Percentiles rank a stretch among this genome's conserved stretches.
phyloP scores from a whole-genome alignment of 2,888 invertebrate genomes.

The Ceraclea dissimilis region DNA sequence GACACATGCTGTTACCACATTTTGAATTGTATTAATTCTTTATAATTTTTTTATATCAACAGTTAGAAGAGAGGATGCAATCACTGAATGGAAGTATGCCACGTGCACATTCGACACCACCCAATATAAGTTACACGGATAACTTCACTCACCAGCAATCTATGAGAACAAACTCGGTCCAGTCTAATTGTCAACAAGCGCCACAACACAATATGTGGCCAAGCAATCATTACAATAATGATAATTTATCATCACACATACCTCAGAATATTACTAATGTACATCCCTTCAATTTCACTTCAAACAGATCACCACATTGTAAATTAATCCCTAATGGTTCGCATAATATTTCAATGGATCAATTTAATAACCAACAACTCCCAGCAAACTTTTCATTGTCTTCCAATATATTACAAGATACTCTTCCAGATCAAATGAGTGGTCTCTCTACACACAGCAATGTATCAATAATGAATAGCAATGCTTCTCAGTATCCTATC shows the following conservation, averaged over 20 bases:
- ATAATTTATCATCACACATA: conserved; percentile 19
- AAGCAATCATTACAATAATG: conserved; percentile 12
- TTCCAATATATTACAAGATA: conserved; percentile 18
- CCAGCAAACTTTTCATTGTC: conserved; percentile 29
- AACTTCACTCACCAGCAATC: conserved; percentile 1
- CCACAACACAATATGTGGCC: conserved; percentile 1
- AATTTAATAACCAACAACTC: conserved; percentile 23
- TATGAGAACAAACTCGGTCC: conserved; percentile 16
- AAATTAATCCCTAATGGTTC: conserved; percentile 16
- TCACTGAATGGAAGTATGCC: conserved; percentile 24
- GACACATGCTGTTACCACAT: conserved; percentile 2
- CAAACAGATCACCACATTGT: neutral
- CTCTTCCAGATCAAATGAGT: conserved; percentile 20
- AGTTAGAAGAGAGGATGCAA: conserved; percentile 41
- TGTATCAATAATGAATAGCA: conserved; percentile 13
- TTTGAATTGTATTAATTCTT: neutral
- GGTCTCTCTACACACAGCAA: conserved; percentile 13
- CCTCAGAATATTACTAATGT: neutral
- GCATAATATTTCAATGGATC: conserved; percentile 21
- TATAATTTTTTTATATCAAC: conserved; percentile 3
- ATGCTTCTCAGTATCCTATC: conserved; percentile 10
- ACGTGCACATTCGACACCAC: conserved; percentile 23
- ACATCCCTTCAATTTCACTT: conserved; percentile 5
- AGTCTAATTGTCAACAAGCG: conserved; percentile 12
- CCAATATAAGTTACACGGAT: conserved; percentile 10